Evolutionary conservation across 92 coral and sea anemone genomes (phyloP).

Genomic region (Phymanthus crucifer): DNA sequence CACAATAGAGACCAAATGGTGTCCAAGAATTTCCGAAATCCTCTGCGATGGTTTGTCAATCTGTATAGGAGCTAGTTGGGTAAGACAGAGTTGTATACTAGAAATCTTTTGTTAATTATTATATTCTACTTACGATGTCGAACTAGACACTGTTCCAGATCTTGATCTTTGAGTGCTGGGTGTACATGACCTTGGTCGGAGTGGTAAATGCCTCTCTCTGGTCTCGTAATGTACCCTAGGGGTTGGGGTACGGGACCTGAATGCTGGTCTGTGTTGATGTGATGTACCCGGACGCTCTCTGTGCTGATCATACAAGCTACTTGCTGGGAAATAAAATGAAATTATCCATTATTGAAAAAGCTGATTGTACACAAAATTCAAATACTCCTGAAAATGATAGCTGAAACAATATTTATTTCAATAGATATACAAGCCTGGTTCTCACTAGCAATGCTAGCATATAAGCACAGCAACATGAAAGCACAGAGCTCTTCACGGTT

Average conservation of each 20-base stretch:
- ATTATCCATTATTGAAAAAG: not conserved
- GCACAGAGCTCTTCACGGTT: too few species aligned
- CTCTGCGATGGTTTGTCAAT: too few species aligned
- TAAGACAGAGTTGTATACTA: too few species aligned
- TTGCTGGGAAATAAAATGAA: not conserved
- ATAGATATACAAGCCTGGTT: too few species aligned
- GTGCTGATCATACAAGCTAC: not conserved
- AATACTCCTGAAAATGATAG: too few species aligned
- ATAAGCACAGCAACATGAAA: too few species aligned
- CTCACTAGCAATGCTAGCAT: too few species aligned
- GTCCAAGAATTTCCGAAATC: too few species aligned
- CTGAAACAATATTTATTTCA: too few species aligned
- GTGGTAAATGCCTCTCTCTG: constrained; percentile 30
- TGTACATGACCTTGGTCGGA: constrained; percentile 58
- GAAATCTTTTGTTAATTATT: not conserved
- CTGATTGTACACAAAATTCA: too few species aligned
- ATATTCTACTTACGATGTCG: constrained; percentile 67
- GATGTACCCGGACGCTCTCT: constrained; percentile 19
- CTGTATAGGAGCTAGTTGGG: too few species aligned
- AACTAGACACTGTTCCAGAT: constrained; percentile 70
- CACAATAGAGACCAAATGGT: too few species aligned
- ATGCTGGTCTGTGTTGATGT: constrained; percentile 1
- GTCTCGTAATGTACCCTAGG: constrained; percentile 33
- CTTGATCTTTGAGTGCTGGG: constrained; percentile 57
- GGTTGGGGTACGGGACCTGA: constrained; percentile 46